phyloP scores from a whole-genome alignment of 2,797 vertebrate genomes.

The Geotrypetes seraphini region DNA sequence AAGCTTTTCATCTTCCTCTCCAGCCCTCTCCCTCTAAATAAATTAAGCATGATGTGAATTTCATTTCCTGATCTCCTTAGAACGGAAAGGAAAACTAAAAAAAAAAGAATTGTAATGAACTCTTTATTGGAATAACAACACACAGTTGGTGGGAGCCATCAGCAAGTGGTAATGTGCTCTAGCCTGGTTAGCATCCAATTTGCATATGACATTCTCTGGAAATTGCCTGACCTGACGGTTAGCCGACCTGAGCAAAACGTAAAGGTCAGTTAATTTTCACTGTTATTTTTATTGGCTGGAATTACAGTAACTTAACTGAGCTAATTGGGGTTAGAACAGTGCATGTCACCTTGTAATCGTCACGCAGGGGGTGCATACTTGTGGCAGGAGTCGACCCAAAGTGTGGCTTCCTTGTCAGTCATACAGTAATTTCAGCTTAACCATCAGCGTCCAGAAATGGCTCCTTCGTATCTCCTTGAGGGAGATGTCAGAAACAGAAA shows the following conservation, averaged over 20 bases:
- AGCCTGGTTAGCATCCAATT: not conserved
- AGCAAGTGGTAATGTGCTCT: fast-evolving
- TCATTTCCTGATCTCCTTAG: not conserved
- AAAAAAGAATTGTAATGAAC: not conserved
- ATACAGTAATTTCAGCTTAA: too few species aligned
- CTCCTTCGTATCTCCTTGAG: too few species aligned
- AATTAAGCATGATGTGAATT: not conserved
- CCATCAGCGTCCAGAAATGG: too few species aligned
- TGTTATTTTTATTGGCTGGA: not conserved
- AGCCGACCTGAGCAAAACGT: conserved; percentile 20
- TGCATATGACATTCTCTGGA: not conserved
- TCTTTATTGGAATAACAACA: not conserved
- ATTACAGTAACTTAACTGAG: not conserved
- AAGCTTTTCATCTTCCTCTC: not conserved
- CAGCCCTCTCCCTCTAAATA: not conserved
- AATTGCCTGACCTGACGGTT: conserved; percentile 3
- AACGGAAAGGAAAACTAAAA: not conserved
- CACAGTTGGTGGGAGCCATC: fast-evolving
- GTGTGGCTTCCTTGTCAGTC: too few species aligned
- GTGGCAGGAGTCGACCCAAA: too few species aligned
- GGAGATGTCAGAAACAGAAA: too few species aligned
- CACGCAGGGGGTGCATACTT: not conserved
- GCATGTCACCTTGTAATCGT: not conserved
- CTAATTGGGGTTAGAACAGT: too few species aligned
- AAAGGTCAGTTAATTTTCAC: conserved; percentile 15